Evolutionary conservation across 2,888 invertebrate genomes (phyloP).

Genomic region (Neoaliturus tenellus): DNA sequence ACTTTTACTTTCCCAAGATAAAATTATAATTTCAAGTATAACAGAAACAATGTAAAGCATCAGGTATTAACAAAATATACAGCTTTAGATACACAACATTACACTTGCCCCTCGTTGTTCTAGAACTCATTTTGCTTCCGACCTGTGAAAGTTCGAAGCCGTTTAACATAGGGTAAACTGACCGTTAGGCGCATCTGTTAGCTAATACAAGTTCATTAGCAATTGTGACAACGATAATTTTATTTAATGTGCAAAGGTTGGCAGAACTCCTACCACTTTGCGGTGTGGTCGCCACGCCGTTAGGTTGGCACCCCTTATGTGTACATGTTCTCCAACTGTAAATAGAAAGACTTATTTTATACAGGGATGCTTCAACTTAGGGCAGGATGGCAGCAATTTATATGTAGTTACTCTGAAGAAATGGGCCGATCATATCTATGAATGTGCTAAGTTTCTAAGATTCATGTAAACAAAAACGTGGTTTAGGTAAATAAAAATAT

Average conservation of each 20-base stretch:
- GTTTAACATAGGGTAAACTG: neutral
- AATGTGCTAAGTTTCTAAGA: too few relatives aligned
- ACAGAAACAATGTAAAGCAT: too few relatives aligned
- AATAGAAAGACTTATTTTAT: neutral
- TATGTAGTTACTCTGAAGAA: too few relatives aligned
- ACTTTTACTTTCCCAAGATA: too few relatives aligned
- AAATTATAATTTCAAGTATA: too few relatives aligned
- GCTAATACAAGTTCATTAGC: constrained; percentile 28
- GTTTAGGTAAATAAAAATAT: too few relatives aligned
- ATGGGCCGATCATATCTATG: too few relatives aligned
- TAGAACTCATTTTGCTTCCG: neutral
- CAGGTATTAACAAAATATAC: too few relatives aligned
- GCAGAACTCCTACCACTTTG: constrained; percentile 9
- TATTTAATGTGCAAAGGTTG: constrained; percentile 32
- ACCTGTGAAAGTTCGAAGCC: neutral
- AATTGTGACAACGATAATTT: constrained; percentile 17
- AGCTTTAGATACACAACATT: too few relatives aligned
- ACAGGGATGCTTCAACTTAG: neutral
- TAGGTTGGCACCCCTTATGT: neutral
- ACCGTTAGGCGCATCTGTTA: constrained; percentile 9
- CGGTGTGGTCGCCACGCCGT: neutral
- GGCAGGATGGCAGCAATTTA: too few relatives aligned
- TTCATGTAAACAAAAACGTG: too few relatives aligned
- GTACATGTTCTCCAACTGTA: neutral
- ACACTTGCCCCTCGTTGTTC: neutral